These are phyloP conservation scores for Drosophila tropicalis DNA, from an alignment of 1,140 invertebrate species.

Conservation along the genomic window DNA sequence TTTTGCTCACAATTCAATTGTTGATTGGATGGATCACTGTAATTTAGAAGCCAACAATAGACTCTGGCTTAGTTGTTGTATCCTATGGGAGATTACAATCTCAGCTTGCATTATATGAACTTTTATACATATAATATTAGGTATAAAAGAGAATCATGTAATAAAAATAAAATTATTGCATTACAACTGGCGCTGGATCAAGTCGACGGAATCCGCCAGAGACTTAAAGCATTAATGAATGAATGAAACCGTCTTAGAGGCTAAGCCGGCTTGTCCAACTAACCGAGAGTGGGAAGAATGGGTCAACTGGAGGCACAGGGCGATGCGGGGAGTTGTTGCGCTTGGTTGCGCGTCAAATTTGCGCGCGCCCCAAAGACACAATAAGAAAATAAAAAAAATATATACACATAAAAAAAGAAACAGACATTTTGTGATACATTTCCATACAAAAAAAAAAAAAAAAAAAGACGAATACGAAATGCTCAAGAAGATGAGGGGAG, in stretches of 20 bases:
- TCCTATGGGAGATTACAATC: not conserved
- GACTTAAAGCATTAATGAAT: conserved; percentile 69
- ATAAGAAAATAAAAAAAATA: conserved; percentile 19
- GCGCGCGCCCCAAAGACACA: conserved; percentile 42
- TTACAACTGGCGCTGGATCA: conserved; percentile 52
- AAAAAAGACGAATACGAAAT: not conserved
- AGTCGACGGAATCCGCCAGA: conserved; percentile 18
- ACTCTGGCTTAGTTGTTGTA: conserved; percentile 11
- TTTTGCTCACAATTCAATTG: conserved; percentile 16
- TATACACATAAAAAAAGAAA: not conserved
- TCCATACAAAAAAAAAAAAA: conserved; percentile 68
- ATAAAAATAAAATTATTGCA: conserved; percentile 56
- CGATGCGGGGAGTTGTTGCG: conserved; percentile 52
- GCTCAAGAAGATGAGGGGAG: conserved; percentile 24
- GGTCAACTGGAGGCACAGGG: conserved; percentile 34
- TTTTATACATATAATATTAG: conserved; percentile 36
- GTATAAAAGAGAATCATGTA: conserved; percentile 64
- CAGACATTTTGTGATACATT: conserved; percentile 60
- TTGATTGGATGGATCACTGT: conserved; percentile 51
- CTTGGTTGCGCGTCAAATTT: conserved; percentile 69
- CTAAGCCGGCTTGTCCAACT: conserved; percentile 57
- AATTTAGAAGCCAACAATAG: not conserved
- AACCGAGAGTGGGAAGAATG: conserved; percentile 16
- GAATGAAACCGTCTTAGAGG: conserved; percentile 54
- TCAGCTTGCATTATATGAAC: not conserved